Conservation (phyloP, 2,797 vertebrate species). For the Centroberyx gerrardi region DNA sequence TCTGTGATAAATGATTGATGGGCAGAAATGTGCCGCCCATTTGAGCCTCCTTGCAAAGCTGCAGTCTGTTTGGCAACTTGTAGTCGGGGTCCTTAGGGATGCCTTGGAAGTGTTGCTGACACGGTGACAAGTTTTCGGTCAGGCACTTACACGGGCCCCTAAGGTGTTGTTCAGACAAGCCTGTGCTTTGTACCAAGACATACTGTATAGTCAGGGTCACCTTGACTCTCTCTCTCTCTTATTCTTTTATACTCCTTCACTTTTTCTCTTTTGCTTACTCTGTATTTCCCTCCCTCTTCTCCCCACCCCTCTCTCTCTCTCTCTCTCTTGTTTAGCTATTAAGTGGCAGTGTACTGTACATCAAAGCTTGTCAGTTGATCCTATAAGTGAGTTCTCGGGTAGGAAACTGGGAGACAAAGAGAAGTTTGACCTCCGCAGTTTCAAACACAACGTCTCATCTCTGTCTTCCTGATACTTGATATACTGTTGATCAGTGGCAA, state of each 20-base stretch:
- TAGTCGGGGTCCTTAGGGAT: constrained; percentile 30
- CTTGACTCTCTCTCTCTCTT: constrained; percentile 22
- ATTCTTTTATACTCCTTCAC: background rate
- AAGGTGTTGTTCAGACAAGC: constrained; percentile 6
- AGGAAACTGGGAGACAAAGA: constrained; percentile 22
- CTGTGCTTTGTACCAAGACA: background rate
- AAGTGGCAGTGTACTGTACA: background rate
- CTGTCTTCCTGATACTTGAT: constrained; percentile 24
- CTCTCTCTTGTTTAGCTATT: constrained; percentile 1
- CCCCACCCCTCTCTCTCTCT: constrained; percentile 3
- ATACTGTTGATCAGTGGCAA: background rate
- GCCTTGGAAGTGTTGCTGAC: constrained; percentile 22
- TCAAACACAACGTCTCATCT: constrained; percentile 32
- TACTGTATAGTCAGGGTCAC: constrained; percentile 34
- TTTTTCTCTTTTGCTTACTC: background rate
- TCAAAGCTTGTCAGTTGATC: constrained; percentile 44
- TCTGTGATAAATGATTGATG: constrained; percentile 29
- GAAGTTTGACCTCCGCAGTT: constrained; percentile 40
- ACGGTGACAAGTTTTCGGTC: constrained; percentile 24
- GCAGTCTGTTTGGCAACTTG: constrained; percentile 28
- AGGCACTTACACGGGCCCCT: background rate
- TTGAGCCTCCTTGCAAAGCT: constrained; percentile 10
- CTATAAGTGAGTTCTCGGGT: constrained; percentile 17
- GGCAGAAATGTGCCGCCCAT: constrained; percentile 21
- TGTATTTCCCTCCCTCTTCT: background rate